A percentile compares a stretch with the other conserved stretches of the same genome.
Conservation (phyloP, 1,140 invertebrate species). For the Drosophila prosaltans region DNA sequence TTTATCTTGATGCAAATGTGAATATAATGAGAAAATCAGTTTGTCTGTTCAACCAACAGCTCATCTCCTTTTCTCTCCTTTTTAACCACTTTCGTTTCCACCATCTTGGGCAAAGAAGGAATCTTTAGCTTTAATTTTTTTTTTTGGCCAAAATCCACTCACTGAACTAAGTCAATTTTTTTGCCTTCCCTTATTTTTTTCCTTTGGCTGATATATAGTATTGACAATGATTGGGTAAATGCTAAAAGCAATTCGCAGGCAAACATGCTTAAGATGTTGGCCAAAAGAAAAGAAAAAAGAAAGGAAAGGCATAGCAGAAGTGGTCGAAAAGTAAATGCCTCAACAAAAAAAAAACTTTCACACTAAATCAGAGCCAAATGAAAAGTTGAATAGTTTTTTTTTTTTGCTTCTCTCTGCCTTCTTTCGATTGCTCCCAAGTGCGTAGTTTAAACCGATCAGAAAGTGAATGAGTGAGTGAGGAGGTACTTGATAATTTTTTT, state of each 20-base stretch:
- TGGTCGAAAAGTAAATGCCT: conserved; percentile 51
- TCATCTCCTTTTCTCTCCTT: neutral
- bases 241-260: conserved; percentile 24
- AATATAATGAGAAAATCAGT: conserved; percentile 48
- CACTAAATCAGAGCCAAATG: conserved; percentile 74
- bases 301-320: conserved; percentile 19
- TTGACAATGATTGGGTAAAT: conserved; percentile 75
- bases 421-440: conserved; percentile 73
- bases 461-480: conserved; percentile 40
- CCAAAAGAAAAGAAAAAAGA: conserved; percentile 34
- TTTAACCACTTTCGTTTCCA: neutral
- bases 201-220: conserved; percentile 61
- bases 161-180: conserved; percentile 7
- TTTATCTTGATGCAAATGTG: conserved; percentile 35
- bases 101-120: neutral
- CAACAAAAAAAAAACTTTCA: conserved; percentile 60
- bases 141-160: conserved; percentile 17
- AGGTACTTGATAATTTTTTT: conserved; percentile 60
- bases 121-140: conserved; percentile 18
- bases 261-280: conserved; percentile 33
- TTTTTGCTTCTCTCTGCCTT: conserved; percentile 14
- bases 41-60: conserved; percentile 20
- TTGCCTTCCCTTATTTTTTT: conserved; percentile 30
- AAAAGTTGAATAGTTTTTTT: conserved; percentile 65
- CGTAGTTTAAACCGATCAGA: conserved; percentile 69